These are phyloP conservation scores for Hydrochoerus hydrochaeris DNA, from an alignment of 2,113 vertebrate species.

Conservation along the genomic window DNA sequence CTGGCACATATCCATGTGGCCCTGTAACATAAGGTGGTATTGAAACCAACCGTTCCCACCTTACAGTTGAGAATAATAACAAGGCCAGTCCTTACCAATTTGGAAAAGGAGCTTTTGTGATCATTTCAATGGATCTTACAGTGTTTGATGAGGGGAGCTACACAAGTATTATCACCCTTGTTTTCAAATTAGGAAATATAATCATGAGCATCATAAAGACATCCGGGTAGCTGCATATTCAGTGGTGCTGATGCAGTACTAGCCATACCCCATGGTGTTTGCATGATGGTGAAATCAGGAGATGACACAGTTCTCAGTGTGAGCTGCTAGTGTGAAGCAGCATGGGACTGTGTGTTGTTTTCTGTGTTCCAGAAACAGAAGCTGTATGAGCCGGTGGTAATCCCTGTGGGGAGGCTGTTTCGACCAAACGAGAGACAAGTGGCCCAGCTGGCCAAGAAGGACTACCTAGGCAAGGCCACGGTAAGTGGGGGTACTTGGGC, in stretches of 20 bases:
- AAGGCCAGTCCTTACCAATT: neutral
- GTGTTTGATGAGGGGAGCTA: neutral
- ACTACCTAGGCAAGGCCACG: conserved; percentile 97
- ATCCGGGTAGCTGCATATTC: too few relatives aligned
- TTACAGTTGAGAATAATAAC: too few relatives aligned
- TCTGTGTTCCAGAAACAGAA: conserved; percentile 92
- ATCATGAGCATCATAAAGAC: neutral
- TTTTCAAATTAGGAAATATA: neutral
- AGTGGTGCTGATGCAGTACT: neutral
- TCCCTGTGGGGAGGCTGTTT: conserved; percentile 91
- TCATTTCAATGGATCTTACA: neutral
- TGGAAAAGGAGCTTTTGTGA: neutral
- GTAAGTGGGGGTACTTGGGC: conserved; percentile 81
- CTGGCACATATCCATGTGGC: neutral
- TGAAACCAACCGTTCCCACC: neutral
- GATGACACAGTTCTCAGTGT: neutral
- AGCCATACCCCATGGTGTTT: too few relatives aligned
- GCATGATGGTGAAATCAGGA: too few relatives aligned
- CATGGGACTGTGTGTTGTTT: neutral
- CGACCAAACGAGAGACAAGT: conserved; percentile 96
- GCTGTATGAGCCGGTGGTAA: conserved; percentile 87
- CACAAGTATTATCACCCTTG: neutral
- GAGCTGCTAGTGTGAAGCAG: neutral
- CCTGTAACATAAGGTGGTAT: rapidly evolving
- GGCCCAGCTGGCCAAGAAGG: conserved; percentile 96